Conservation (phyloP, 2,113 vertebrate genomes). For the Athene cunicularia region DNA sequence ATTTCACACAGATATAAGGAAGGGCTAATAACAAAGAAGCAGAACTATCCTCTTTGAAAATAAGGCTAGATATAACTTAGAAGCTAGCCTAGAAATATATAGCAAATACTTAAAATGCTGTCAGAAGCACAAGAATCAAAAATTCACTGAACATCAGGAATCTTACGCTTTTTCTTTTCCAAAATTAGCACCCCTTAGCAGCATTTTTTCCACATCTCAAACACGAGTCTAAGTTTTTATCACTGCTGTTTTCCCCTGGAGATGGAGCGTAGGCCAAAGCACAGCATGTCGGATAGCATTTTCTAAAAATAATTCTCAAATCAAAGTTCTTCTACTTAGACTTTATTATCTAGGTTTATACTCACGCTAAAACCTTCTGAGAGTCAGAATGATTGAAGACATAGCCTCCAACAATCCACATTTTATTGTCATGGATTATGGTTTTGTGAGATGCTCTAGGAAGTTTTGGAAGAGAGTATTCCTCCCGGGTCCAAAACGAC, state of each 20-base stretch:
- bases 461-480: slow-evolving; percentile 80
- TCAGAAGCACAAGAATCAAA: not conserved
- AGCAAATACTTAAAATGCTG: not conserved
- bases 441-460: slow-evolving; percentile 93
- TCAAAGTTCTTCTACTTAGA: not conserved
- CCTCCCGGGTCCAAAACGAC: slow-evolving; percentile 89
- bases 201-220: not conserved
- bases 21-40: not conserved
- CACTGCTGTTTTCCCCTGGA: not conserved
- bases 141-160: not conserved
- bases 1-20: not conserved
- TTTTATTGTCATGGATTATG: slow-evolving; percentile 83
- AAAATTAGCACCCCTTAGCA: not conserved
- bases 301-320: not conserved
- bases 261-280: not conserved
- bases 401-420: slow-evolving; percentile 97
- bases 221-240: not conserved
- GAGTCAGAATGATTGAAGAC: slow-evolving; percentile 95
- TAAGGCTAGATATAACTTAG: not conserved
- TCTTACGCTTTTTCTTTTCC: not conserved
- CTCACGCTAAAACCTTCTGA: slow-evolving; percentile 96
- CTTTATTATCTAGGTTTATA: slow-evolving; percentile 22
- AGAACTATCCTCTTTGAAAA: not conserved
- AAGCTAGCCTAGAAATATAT: not conserved
- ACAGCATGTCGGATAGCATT: not conserved